These are phyloP conservation scores for Anarrhichthys ocellatus DNA, from an alignment of 2,113 vertebrate genomes.

Conservation along the genomic window DNA sequence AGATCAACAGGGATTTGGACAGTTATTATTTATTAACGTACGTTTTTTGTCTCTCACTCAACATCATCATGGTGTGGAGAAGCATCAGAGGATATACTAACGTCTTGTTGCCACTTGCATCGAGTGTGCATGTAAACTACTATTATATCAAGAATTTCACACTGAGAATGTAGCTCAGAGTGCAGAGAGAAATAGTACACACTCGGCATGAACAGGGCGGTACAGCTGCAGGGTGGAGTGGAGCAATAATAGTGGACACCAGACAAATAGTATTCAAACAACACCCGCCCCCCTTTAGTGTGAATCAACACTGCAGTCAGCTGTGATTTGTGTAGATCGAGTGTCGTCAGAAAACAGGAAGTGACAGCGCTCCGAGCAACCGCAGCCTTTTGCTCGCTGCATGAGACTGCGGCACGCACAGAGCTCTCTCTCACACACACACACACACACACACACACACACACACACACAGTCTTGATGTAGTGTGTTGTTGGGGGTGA, in stretches of 20 bases:
- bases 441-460: neutral
- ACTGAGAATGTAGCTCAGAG: no score
- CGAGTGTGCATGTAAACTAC: neutral
- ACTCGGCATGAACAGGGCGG: neutral
- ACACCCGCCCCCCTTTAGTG: neutral
- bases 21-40: no score
- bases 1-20: no score
- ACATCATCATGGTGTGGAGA: neutral
- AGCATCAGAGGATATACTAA: neutral
- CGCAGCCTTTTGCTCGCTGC: slow-evolving; percentile 44
- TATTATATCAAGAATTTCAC: no score
- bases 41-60: neutral
- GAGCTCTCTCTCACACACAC: neutral
- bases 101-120: neutral
- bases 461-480: neutral
- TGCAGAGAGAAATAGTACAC: neutral
- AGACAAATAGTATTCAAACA: neutral
- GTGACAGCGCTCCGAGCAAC: slow-evolving; percentile 56
- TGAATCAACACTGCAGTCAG: slow-evolving; percentile 52
- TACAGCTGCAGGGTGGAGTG: neutral
- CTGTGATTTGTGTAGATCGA: slow-evolving; percentile 50
- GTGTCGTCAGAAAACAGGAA: slow-evolving; percentile 65
- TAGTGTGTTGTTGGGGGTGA: neutral
- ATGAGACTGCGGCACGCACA: slow-evolving; percentile 11
- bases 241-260: neutral